These are phyloP conservation scores for Natator depressus DNA, from an alignment of 2,113 vertebrate species.

Conservation along the genomic window DNA sequence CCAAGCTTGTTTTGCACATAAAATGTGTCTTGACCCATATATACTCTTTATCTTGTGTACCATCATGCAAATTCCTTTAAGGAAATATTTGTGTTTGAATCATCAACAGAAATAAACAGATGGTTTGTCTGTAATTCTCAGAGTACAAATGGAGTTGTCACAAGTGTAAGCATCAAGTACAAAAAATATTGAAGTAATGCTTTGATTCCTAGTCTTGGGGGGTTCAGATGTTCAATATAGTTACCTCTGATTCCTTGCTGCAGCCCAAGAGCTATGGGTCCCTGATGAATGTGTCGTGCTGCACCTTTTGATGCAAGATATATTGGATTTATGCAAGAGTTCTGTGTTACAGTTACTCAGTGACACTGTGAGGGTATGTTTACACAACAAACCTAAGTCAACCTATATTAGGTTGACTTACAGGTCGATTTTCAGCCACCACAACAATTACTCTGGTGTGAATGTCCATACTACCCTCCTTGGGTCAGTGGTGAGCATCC, in stretches of 20 bases:
- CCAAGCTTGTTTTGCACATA: neutral
- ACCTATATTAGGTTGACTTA: neutral
- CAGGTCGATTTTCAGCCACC: too few relatives aligned
- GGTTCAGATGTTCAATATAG: neutral
- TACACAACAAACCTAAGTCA: neutral
- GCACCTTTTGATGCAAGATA: neutral
- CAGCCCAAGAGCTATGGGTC: neutral
- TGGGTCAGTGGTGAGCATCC: neutral
- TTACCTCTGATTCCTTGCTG: neutral
- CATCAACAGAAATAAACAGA: neutral
- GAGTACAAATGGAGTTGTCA: constrained; percentile 23
- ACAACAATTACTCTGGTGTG: neutral
- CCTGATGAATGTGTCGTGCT: neutral
- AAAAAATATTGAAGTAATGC: neutral
- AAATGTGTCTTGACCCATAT: neutral
- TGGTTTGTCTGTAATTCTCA: neutral
- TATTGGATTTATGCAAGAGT: neutral
- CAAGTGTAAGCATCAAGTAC: neutral
- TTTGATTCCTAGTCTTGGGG: neutral
- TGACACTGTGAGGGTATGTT: neutral
- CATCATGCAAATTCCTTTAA: neutral
- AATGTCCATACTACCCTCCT: neutral
- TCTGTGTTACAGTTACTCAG: neutral
- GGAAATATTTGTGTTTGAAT: neutral
- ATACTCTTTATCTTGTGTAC: neutral